phyloP scores from a whole-genome alignment of 2,113 vertebrate species.

The Hystrix cristata region DNA sequence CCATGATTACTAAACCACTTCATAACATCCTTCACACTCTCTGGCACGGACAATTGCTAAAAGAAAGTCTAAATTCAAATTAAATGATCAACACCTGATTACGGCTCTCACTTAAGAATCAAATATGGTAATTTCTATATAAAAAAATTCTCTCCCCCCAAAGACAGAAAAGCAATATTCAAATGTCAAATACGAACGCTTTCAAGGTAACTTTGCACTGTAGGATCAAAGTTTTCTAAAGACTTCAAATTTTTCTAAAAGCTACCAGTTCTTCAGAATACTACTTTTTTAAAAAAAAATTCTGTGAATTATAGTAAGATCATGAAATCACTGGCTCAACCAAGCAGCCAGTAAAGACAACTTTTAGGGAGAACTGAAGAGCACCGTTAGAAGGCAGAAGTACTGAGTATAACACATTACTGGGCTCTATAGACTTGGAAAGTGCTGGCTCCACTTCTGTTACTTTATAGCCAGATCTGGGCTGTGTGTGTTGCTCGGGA shows the following conservation, averaged over 20 bases:
- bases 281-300: not conserved
- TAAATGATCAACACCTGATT: constrained; percentile 34
- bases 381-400: constrained; percentile 34
- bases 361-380: not conserved
- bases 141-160: not conserved
- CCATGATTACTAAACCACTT: not conserved
- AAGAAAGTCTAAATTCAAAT: not conserved
- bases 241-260: not conserved
- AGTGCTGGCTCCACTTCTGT: not conserved
- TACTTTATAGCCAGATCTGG: not conserved
- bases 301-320: not conserved
- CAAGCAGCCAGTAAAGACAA: not conserved
- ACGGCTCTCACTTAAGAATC: constrained; percentile 19
- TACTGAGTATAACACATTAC: constrained; percentile 54
- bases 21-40: not conserved
- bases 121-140: constrained; percentile 28
- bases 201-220: not conserved
- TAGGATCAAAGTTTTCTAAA: constrained; percentile 14
- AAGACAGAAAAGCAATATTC: constrained; percentile 15
- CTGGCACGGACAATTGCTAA: not conserved
- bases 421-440: constrained; percentile 6
- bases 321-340: not conserved
- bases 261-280: not conserved
- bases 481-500: not conserved
- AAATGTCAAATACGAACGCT: constrained; percentile 9